Conservation (phyloP, 1,140 invertebrate genomes). For the Cotesia typhae region DNA sequence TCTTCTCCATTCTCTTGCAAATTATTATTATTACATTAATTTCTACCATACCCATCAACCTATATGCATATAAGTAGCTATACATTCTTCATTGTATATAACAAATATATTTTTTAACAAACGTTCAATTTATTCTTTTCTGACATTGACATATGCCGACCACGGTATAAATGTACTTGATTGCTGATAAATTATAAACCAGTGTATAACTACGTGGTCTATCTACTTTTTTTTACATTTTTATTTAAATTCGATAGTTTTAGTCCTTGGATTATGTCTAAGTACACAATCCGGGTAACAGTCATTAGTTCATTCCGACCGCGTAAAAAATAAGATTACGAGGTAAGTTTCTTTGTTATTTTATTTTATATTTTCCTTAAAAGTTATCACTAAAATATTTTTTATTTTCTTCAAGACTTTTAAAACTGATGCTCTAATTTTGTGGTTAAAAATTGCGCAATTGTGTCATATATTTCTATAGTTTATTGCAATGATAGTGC, state of each 20-base stretch:
- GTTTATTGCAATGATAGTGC: too few species aligned
- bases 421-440: too few species aligned
- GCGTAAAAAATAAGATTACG: slow-evolving; percentile 7
- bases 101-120: neutral
- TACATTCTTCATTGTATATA: neutral
- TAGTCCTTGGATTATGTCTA: slow-evolving; percentile 8
- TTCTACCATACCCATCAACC: too few species aligned
- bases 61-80: too few species aligned
- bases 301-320: slow-evolving; percentile 3
- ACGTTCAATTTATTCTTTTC: neutral
- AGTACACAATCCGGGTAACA: neutral
- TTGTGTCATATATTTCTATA: too few species aligned
- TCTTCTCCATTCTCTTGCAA: too few species aligned
- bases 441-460: too few species aligned
- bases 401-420: too few species aligned
- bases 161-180: too few species aligned
- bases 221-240: neutral
- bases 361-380: neutral
- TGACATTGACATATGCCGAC: slow-evolving; percentile 6
- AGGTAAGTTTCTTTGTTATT: slow-evolving; percentile 5
- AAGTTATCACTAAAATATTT: too few species aligned
- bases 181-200: neutral
- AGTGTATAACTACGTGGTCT: neutral
- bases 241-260: slow-evolving; percentile 1
- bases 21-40: too few species aligned